A percentile compares a stretch with the other conserved stretches of the same genome.
Conservation (phyloP, 2,888 invertebrate genomes). For the Microctonus hyperodae region DNA sequence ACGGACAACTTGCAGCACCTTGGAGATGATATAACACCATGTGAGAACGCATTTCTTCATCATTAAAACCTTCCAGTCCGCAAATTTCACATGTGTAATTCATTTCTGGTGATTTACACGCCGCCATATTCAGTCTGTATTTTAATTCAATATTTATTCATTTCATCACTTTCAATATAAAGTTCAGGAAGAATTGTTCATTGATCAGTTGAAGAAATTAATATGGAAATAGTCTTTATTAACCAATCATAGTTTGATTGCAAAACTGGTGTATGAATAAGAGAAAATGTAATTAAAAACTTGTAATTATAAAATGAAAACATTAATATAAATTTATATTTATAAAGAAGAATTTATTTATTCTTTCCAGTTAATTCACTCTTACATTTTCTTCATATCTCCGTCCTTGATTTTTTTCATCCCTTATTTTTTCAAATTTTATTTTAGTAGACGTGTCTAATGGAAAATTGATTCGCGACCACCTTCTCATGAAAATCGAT, state of each 20-base stretch:
- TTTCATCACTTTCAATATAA: not conserved
- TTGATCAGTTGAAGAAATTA: not conserved
- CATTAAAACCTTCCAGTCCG: constrained; percentile 81
- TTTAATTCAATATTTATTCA: not conserved
- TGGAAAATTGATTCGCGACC: not conserved
- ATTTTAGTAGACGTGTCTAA: constrained; percentile 1
- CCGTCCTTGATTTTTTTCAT: too few relatives aligned
- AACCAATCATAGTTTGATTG: not conserved
- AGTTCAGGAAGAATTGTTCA: not conserved
- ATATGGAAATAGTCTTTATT: not conserved
- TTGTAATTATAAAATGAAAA: not conserved
- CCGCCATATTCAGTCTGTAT: constrained; percentile 55
- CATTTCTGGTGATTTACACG: constrained; percentile 68
- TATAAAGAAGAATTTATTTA: too few relatives aligned
- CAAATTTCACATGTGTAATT: constrained; percentile 83
- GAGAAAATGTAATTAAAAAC: not conserved
- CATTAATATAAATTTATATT: not conserved
- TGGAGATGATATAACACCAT: constrained; percentile 81
- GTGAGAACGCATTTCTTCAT: constrained; percentile 81
- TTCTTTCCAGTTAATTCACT: not conserved
- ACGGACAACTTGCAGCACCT: constrained; percentile 81
- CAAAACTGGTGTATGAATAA: not conserved
- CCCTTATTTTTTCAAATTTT: not conserved
- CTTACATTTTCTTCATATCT: not conserved
- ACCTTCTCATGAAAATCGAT: not conserved